phyloP scores from a whole-genome alignment of 2,888 invertebrate genomes.

The Eupithecia tripunctaria region DNA sequence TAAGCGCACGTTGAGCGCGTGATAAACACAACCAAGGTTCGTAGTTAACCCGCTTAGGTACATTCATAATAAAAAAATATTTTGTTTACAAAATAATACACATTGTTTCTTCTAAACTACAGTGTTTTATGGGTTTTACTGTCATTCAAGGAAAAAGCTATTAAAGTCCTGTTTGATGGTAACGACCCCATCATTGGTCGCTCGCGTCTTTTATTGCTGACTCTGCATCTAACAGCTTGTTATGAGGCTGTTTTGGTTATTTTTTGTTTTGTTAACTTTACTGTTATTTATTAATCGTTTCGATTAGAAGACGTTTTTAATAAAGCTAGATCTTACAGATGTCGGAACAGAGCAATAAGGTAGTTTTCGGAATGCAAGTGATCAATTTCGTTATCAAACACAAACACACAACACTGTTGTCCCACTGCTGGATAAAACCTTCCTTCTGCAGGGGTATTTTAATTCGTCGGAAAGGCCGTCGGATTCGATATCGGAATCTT shows the following conservation, averaged over 20 bases:
- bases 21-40: too few species aligned
- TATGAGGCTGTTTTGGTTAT: not conserved
- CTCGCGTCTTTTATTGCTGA: constrained; percentile 4
- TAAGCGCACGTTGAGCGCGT: too few species aligned
- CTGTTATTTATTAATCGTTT: not conserved
- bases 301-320: not conserved
- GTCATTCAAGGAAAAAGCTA: constrained; percentile 1
- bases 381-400: not conserved
- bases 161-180: constrained; percentile 7
- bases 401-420: not conserved
- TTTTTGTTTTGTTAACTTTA: too few species aligned
- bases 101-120: not conserved
- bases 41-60: too few species aligned
- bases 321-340: not conserved
- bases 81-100: not conserved
- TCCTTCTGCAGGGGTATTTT: too few species aligned
- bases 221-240: constrained; percentile 5
- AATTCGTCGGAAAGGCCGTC: too few species aligned
- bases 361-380: not conserved
- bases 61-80: too few species aligned
- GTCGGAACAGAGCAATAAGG: not conserved
- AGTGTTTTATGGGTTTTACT: constrained; percentile 3
- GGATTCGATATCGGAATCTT: too few species aligned
- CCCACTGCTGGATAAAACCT: not conserved
- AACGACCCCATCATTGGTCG: constrained; percentile 11